Evolutionary conservation across 2,888 invertebrate species (phyloP).

Genomic region (Isoperla grammatica): DNA sequence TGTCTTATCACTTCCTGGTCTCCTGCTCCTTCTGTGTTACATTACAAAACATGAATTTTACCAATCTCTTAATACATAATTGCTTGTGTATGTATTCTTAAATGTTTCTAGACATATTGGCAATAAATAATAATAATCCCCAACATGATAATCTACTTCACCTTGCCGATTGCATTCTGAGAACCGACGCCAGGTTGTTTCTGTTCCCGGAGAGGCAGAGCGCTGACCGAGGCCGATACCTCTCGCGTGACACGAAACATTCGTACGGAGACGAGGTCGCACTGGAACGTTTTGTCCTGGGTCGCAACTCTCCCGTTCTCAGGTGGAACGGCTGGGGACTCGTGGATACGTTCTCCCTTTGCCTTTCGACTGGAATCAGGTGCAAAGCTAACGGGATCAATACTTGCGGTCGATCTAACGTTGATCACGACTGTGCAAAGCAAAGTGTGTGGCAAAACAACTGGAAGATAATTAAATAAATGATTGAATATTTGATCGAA

Average conservation of each 20-base stretch:
- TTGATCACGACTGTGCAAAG: no score
- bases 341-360: slow-evolving; percentile 49
- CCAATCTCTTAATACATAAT: no score
- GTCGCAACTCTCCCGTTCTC: slow-evolving; percentile 49
- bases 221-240: slow-evolving; percentile 38
- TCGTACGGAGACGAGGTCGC: slow-evolving; percentile 23
- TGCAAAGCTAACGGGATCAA: no score
- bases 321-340: slow-evolving; percentile 51
- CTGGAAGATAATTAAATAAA: no score
- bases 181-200: slow-evolving; percentile 59
- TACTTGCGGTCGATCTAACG: no score
- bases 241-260: slow-evolving; percentile 50
- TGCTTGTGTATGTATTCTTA: no score
- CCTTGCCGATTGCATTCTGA: slow-evolving; percentile 58
- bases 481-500: no score
- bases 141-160: no score
- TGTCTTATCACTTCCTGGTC: slow-evolving; percentile 52
- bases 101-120: no score
- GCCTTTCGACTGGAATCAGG: slow-evolving; percentile 30
- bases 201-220: slow-evolving; percentile 35
- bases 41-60: no score
- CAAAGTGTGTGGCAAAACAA: no score
- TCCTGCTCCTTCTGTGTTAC: slow-evolving; percentile 55
- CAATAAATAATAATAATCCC: no score
- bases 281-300: slow-evolving; percentile 37